These are phyloP conservation scores for Luffia ferchaultella DNA, from an alignment of 2,888 invertebrate species.

Conservation along the genomic window DNA sequence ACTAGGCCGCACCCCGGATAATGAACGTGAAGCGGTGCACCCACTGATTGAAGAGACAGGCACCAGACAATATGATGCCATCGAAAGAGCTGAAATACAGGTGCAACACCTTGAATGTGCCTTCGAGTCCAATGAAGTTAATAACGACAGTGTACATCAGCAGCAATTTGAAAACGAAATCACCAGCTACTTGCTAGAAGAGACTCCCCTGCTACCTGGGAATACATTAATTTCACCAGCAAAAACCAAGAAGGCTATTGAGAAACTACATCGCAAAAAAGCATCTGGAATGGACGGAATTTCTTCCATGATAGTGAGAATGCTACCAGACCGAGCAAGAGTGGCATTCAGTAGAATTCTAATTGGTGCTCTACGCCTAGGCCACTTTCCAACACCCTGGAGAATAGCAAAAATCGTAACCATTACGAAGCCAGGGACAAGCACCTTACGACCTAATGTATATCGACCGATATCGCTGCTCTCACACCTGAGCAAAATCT, in stretches of 20 bases:
- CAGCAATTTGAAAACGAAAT: not conserved
- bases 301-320: too few species aligned
- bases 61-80: not conserved
- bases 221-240: too few species aligned
- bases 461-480: not conserved
- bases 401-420: too few species aligned
- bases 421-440: constrained; percentile 1
- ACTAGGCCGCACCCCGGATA: not conserved
- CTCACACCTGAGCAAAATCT: not conserved
- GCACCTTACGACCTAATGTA: not conserved
- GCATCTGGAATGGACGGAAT: too few species aligned
- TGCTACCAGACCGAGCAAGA: too few species aligned
- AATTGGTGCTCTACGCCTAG: too few species aligned
- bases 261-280: too few species aligned
- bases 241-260: too few species aligned
- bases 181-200: too few species aligned
- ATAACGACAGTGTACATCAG: not conserved
- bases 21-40: not conserved
- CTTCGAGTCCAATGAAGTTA: not conserved
- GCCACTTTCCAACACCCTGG: too few species aligned
- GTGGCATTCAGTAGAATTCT: too few species aligned
- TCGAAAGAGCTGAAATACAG: not conserved
- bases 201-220: too few species aligned
- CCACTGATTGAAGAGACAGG: not conserved
- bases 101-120: not conserved